A percentile compares a stretch with the other conserved stretches of the same genome.
Evolutionary conservation across 2,888 invertebrate species (phyloP).

Genomic region (Apamea sordens): DNA sequence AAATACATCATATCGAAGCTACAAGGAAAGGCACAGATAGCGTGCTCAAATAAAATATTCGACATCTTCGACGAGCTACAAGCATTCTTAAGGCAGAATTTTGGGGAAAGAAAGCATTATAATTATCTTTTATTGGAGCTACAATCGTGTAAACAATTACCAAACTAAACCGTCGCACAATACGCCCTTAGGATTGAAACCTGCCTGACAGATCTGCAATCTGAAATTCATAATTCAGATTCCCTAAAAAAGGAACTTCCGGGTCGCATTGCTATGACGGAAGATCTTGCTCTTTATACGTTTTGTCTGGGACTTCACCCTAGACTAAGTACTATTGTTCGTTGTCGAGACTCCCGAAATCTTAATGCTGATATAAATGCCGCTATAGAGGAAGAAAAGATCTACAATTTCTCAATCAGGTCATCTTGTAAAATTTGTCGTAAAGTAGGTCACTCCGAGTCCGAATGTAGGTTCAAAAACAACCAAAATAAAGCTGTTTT

Average conservation of each 20-base stretch:
- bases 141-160: neutral
- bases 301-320: neutral
- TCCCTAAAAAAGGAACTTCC: neutral
- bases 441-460: neutral
- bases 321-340: neutral
- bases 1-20: neutral
- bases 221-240: neutral
- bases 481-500: neutral
- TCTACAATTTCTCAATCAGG: neutral
- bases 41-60: neutral
- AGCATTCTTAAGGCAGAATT: neutral
- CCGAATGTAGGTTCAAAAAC: neutral
- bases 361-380: neutral
- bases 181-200: slow-evolving; percentile 2
- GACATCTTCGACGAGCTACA: neutral
- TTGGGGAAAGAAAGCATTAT: neutral
- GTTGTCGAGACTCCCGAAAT: neutral
- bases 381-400: neutral
- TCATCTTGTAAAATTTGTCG: neutral
- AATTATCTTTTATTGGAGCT: slow-evolving; percentile 1
- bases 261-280: neutral
- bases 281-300: neutral
- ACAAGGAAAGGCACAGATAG: neutral
- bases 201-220: neutral
- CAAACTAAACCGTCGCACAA: slow-evolving; percentile 8